Evolutionary conservation across 2,888 invertebrate genomes (phyloP), one percentile per base, ranked within the genome.

Genomic region (Zonitis immaculata): DNA sequence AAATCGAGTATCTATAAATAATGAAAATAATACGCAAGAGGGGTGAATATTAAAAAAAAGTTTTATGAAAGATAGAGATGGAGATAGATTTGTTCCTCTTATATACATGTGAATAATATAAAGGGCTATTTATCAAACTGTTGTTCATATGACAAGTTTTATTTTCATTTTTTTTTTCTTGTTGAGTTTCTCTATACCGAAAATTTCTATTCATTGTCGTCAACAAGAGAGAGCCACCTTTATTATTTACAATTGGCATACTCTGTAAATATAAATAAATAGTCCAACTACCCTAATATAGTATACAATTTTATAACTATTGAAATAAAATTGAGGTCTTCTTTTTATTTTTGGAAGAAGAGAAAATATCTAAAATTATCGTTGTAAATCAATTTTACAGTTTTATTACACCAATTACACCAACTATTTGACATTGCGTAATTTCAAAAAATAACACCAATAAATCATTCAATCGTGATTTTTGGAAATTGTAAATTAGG

Each of bases 141-240:
- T 72, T 71, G 69, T 71, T 66, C 64, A 51, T 58, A 59, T 73
- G 73, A 72, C 73, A 73, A 69, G 64, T 71, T 72, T 72, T 72
- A 71, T 72, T n/a, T n/a, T n/a, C n/a, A 71, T 72, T 71, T 73
- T 72, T 69, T 71, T 69, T n/a, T n/a, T n/a, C n/a, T n/a, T n/a
- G n/a, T n/a, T n/a, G n/a, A n/a, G n/a, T n/a, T n/a, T n/a, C n/a
- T n/a, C n/a, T n/a, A n/a, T n/a, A n/a, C n/a, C n/a, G n/a, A n/a
- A n/a, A n/a, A n/a, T n/a, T n/a, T n/a, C n/a, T n/a, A n/a, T n/a
- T n/a, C n/a, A 66, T 70, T 71, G 70, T 71, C 61, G 14, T 8
- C 32, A 32, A 58, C 54, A 56, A 51, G 61, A 49, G 62, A 59
- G 51, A 63, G 65, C 67, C 66, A 68, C 68, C 67, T 69, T 68